Conservation (phyloP, 2,888 invertebrate genomes). For the Antitype chi region DNA sequence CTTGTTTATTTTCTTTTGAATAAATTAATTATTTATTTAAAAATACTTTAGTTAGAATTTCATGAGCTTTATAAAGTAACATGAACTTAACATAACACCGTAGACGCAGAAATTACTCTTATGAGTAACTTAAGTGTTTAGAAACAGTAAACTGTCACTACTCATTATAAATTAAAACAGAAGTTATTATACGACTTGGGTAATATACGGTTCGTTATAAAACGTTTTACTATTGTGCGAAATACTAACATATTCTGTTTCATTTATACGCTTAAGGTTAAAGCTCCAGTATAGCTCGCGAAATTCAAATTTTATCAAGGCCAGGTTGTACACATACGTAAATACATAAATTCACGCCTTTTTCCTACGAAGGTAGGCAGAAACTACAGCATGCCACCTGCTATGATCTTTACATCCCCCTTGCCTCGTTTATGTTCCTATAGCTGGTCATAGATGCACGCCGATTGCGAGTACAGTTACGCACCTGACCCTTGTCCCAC, state of each 20-base stretch:
- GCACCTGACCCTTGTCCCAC: too few species aligned
- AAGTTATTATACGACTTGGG: slow-evolving; percentile 5
- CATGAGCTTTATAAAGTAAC: background rate
- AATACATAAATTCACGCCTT: too few species aligned
- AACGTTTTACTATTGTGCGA: slow-evolving; percentile 16
- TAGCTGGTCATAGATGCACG: too few species aligned
- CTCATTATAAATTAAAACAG: slow-evolving; percentile 32
- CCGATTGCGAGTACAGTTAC: too few species aligned
- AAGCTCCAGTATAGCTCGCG: too few species aligned
- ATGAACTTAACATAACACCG: background rate
- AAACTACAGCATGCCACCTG: too few species aligned
- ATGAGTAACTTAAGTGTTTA: slow-evolving; percentile 17
- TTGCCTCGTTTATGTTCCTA: too few species aligned
- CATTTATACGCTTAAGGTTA: background rate
- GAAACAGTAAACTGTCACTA: slow-evolving; percentile 20
- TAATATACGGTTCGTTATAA: background rate
- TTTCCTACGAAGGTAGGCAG: too few species aligned
- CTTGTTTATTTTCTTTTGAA: background rate
- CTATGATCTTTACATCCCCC: too few species aligned
- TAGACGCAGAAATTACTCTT: background rate
- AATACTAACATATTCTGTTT: slow-evolving; percentile 14
- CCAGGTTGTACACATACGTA: too few species aligned
- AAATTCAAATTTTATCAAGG: too few species aligned
- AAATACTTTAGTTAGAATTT: background rate
- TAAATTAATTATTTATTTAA: background rate